phyloP scores from a whole-genome alignment of 1,140 invertebrate genomes.

The Drosophila nikananu region DNA sequence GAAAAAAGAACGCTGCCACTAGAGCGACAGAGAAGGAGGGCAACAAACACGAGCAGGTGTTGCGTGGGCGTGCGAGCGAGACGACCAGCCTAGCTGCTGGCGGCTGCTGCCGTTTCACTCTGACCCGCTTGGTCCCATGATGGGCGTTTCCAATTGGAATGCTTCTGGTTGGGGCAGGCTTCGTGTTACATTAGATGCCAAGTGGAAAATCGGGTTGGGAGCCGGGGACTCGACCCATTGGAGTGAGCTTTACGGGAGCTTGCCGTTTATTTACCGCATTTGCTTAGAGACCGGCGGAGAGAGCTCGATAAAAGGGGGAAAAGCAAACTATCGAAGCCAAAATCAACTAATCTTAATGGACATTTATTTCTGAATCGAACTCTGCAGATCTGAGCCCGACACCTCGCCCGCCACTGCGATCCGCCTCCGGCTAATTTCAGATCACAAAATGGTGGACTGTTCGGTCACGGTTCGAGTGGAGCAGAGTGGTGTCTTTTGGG shows the following conservation, averaged over 20 bases:
- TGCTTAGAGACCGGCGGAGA: conserved; percentile 56
- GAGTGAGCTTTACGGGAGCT: conserved; percentile 46
- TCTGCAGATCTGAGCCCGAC: conserved; percentile 64
- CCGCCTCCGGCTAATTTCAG: conserved; percentile 37
- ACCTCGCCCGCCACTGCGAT: conserved; percentile 43
- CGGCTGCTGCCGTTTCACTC: conserved; percentile 37
- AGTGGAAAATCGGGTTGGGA: conserved; percentile 3
- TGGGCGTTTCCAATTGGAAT: conserved; percentile 81
- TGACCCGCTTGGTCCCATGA: conserved; percentile 7
- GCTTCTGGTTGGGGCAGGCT: conserved; percentile 68
- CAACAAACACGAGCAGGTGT: conserved; percentile 49
- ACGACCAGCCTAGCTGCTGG: conserved; percentile 33
- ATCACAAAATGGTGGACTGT: conserved; percentile 25
- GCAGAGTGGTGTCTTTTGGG: background rate
- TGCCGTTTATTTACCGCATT: conserved; percentile 74
- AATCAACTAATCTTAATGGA: conserved; percentile 83
- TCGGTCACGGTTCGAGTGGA: conserved; percentile 10
- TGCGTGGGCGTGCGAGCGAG: conserved; percentile 51
- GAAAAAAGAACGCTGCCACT: conserved; percentile 12
- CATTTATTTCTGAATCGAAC: conserved; percentile 60
- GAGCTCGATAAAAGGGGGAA: conserved; percentile 6
- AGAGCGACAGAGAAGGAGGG: conserved; percentile 27
- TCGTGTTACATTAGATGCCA: conserved; percentile 57
- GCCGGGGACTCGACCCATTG: conserved; percentile 10
- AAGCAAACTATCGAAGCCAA: conserved; percentile 74